These are phyloP conservation scores for Linurgus olivaceus DNA, from an alignment of 2,797 vertebrate genomes.

Conservation along the genomic window DNA sequence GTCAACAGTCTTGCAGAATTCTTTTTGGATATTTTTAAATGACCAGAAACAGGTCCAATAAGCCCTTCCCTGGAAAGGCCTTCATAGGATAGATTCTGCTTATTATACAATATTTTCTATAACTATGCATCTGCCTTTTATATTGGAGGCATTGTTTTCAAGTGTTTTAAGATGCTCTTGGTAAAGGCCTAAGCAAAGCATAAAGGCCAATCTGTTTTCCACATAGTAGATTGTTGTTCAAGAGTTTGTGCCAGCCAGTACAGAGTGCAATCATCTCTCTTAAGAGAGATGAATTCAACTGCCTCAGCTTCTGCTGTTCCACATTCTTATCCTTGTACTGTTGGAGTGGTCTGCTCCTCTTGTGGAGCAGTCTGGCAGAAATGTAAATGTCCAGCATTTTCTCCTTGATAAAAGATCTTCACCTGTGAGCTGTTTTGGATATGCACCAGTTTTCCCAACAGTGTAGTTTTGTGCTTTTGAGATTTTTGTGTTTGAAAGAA, in stretches of 20 bases:
- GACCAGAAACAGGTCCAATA: neutral
- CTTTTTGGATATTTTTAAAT: neutral
- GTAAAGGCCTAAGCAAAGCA: slow-evolving; percentile 61
- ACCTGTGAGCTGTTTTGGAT: neutral
- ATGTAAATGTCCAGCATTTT: neutral
- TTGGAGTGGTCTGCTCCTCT: slow-evolving; percentile 28
- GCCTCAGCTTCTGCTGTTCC: slow-evolving; percentile 51
- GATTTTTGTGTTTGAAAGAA: neutral
- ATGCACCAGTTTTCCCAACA: neutral
- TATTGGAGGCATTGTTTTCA: slow-evolving; percentile 30
- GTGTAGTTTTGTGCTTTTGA: neutral
- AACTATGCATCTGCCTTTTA: neutral
- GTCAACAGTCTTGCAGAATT: neutral
- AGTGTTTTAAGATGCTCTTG: slow-evolving; percentile 48
- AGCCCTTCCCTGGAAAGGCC: neutral
- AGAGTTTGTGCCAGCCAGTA: slow-evolving; percentile 77
- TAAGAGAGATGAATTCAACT: slow-evolving; percentile 67
- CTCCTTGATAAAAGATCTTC: neutral
- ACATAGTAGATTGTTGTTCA: slow-evolving; percentile 71
- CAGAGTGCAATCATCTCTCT: slow-evolving; percentile 66
- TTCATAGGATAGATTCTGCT: neutral
- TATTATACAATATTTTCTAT: neutral
- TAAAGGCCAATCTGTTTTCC: slow-evolving; percentile 76
- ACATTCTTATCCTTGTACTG: slow-evolving; percentile 34
- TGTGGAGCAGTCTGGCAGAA: slow-evolving; percentile 2